Conservation (phyloP, 2,113 vertebrate species). For the Zosterops pallidus region DNA sequence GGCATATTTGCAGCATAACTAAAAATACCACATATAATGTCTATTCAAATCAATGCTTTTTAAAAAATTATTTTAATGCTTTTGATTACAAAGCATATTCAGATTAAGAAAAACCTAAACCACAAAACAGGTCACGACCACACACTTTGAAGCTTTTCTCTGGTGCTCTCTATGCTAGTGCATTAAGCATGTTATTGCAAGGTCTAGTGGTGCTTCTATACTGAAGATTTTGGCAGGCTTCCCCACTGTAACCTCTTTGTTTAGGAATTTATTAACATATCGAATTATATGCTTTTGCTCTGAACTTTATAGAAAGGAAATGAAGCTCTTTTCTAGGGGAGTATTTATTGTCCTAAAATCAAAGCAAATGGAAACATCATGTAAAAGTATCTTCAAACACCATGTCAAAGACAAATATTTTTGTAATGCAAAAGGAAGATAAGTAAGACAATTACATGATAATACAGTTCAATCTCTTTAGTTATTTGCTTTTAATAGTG, state of each 20-base stretch:
- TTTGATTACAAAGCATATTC: not conserved
- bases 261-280: not conserved
- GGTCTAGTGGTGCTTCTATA: not conserved
- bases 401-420: not conserved
- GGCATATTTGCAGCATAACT: not conserved
- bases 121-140: not conserved
- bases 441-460: not conserved
- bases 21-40: not conserved
- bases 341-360: not conserved
- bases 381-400: not conserved
- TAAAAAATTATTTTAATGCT: not conserved
- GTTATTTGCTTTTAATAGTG: not conserved
- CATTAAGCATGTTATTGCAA: not conserved
- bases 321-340: not conserved
- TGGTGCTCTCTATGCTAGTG: not conserved
- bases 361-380: constrained; percentile 2
- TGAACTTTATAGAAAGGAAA: not conserved
- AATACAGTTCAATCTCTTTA: not conserved
- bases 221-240: not conserved
- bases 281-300: not conserved
- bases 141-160: not conserved
- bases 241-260: not conserved
- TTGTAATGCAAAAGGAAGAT: not conserved
- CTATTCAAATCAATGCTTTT: not conserved
- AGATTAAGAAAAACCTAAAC: not conserved